Evolutionary conservation across 2,888 invertebrate genomes (phyloP), one percentile per base, ranked within the genome.

Genomic region (Blera fallax): DNA sequence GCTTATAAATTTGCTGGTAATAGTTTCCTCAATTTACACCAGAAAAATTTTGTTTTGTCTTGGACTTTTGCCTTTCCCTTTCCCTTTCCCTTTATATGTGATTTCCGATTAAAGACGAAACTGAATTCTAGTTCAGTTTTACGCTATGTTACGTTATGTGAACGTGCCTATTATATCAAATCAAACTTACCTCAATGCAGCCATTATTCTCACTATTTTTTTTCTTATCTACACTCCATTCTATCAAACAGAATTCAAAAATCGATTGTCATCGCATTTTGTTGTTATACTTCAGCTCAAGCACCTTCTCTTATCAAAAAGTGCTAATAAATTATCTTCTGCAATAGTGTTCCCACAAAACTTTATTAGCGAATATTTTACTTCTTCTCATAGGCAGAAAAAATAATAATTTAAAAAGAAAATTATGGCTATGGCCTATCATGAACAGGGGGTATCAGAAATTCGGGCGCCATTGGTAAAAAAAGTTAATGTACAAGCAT

Each of bases 201-300:
- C 50, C 56, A 58, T 73, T 65, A 7, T 34, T 48, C 40, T 60
- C n/a, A 45, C 10, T 34, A 10, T 34, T 45, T 37, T 43, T 34
- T 29, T 58, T 60, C 48, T 64, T 70, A 58, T 58, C 77, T 73
- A 73, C 50, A 10, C 52, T 37, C 21, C 52, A 54, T 60, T 65
- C 72, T 72, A 50, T 6, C 62, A 77, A 84, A 76, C 65, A 74
- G 64, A 65, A 50, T 76, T 65, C 18, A 74, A 84, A 80, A 77
- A 81, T 85, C 80, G 72, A 80, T 85, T 72, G 81, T 85, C 85
- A 85, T 85, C 72, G 67, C 69, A 80, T 70, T 85, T 85, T 85
- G 85, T 85, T 85, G 81, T 85, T 85, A 84, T 84, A 84, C 84
- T 77, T 83, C 67, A 69, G 43, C 70, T 76, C 76, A 77, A 85